phyloP scores from a whole-genome alignment of 2,113 vertebrate species.

The Pygathrix nemaeus region DNA sequence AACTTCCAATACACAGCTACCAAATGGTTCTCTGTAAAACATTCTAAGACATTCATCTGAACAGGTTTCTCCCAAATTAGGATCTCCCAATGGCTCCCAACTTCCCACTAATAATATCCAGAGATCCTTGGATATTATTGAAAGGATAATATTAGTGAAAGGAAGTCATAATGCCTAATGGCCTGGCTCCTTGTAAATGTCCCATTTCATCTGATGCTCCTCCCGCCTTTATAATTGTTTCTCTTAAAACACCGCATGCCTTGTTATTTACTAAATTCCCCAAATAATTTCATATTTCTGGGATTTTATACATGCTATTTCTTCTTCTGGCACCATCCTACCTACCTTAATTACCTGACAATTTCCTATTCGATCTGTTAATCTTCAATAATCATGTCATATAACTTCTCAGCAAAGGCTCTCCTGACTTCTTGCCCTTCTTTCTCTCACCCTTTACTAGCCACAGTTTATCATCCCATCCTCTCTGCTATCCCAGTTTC shows the following conservation, averaged over 20 bases:
- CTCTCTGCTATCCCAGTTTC: neutral
- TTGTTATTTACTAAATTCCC: conserved; percentile 8
- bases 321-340: neutral
- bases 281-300: neutral
- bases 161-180: neutral
- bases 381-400: neutral
- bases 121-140: neutral
- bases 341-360: neutral
- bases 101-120: neutral
- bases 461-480: neutral
- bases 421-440: neutral
- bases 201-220: neutral
- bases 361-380: neutral
- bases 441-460: neutral
- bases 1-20: neutral
- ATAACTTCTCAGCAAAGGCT: neutral
- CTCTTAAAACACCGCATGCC: neutral
- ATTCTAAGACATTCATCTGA: neutral
- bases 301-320: neutral
- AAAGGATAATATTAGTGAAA: neutral
- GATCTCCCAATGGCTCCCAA: neutral
- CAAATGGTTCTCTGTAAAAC: neutral
- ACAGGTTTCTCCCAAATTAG: neutral
- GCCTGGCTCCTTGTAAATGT: neutral
- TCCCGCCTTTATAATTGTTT: neutral